Percentiles rank a stretch among this genome's conserved stretches.
These are phyloP conservation scores for Atethmia centrago DNA, from an alignment of 2,888 invertebrate genomes.

Conservation along the genomic window DNA sequence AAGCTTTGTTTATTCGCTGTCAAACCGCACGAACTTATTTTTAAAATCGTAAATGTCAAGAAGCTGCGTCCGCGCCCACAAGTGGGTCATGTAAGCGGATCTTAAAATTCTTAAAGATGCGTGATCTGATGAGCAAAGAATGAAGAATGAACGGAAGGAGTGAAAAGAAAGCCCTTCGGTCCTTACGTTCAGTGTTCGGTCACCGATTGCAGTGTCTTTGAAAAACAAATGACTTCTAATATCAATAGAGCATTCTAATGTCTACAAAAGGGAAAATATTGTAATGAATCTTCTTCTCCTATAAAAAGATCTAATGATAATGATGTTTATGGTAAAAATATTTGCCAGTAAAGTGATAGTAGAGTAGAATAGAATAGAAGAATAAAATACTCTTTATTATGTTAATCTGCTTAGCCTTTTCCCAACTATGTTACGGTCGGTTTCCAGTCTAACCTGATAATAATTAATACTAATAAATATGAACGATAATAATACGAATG, in stretches of 20 bases:
- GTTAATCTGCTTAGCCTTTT: no score
- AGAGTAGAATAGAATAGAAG: background rate
- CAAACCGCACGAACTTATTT: conserved; percentile 64
- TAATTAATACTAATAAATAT: conserved; percentile 6
- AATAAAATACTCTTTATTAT: background rate
- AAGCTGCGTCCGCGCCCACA: conserved; percentile 50
- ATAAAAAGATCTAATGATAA: no score
- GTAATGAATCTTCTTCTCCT: background rate
- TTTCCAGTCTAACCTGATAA: no score
- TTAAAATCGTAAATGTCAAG: conserved; percentile 69
- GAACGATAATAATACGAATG: background rate
- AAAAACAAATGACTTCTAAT: conserved; percentile 16
- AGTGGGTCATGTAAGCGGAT: conserved; percentile 63
- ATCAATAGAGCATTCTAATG: conserved; percentile 26
- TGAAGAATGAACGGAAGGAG: conserved; percentile 40
- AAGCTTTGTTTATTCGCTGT: conserved; percentile 63
- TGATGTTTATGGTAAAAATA: background rate
- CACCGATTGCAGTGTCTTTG: conserved; percentile 10
- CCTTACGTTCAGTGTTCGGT: conserved; percentile 1
- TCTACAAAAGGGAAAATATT: conserved; percentile 1
- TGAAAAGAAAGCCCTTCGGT: conserved; percentile 21
- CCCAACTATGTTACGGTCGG: no score
- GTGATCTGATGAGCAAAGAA: conserved; percentile 51
- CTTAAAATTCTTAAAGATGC: conserved; percentile 52
- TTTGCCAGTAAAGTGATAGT: background rate